Conservation (phyloP, 2,888 invertebrate genomes). For the Caenorhabditis sp. region DNA sequence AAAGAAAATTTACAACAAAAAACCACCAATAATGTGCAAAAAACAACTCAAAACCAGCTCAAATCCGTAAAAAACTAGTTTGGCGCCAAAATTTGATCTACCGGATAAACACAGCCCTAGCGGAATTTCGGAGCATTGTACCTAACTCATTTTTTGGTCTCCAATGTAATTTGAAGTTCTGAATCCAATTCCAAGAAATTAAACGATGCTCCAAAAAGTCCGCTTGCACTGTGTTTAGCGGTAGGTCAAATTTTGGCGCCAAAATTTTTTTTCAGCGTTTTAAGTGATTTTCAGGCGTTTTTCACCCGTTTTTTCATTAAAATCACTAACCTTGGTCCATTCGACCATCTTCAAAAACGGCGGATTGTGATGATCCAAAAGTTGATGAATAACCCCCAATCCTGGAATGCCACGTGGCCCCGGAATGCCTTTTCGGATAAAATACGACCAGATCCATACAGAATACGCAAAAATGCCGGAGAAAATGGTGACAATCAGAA, state of each 20-base stretch:
- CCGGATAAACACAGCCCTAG: too few species aligned
- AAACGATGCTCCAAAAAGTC: not conserved
- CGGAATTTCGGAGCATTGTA: too few species aligned
- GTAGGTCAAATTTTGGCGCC: not conserved
- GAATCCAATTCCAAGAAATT: too few species aligned
- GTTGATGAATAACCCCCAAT: slow-evolving; percentile 52
- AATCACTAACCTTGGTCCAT: slow-evolving; percentile 70
- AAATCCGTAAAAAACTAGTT: too few species aligned
- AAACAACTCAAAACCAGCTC: too few species aligned
- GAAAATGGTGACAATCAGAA: slow-evolving; percentile 11
- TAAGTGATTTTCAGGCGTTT: not conserved
- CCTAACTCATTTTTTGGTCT: not conserved
- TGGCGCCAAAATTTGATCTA: too few species aligned
- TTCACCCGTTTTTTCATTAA: not conserved
- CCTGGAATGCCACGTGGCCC: slow-evolving; percentile 65
- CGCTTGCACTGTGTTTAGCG: too few species aligned
- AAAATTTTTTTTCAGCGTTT: not conserved
- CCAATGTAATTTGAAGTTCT: too few species aligned
- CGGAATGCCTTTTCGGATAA: slow-evolving; percentile 60
- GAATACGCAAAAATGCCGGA: slow-evolving; percentile 31
- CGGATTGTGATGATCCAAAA: slow-evolving; percentile 33
- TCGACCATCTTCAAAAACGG: slow-evolving; percentile 63
- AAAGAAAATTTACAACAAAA: too few species aligned
- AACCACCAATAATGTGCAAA: too few species aligned
- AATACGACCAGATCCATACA: slow-evolving; percentile 63